These are phyloP conservation scores for Eleginops maclovinus DNA, from an alignment of 2,113 vertebrate species.

Conservation along the genomic window DNA sequence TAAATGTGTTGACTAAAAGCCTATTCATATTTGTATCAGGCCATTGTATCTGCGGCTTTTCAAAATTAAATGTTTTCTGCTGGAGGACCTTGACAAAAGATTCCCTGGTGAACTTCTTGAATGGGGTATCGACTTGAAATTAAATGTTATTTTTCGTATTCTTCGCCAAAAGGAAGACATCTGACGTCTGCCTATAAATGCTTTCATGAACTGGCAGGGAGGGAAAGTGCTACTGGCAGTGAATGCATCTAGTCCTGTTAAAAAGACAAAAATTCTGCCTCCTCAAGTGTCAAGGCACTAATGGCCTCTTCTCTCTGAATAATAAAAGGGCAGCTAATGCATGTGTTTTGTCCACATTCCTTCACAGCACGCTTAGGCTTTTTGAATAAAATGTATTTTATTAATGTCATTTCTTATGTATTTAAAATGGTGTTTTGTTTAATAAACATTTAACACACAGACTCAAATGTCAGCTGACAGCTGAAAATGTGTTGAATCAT, in stretches of 20 bases:
- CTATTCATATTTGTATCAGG: neutral
- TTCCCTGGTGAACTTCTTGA: conserved; percentile 11
- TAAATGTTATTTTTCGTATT: conserved; percentile 11
- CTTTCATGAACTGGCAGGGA: neutral
- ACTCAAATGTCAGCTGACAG: neutral
- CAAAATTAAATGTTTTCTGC: conserved; percentile 9
- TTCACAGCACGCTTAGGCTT: neutral
- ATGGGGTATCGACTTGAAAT: conserved; percentile 7
- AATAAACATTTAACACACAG: neutral
- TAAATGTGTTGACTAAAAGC: conserved; percentile 33
- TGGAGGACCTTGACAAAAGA: conserved; percentile 1
- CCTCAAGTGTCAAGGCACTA: conserved; percentile 17
- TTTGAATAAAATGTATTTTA: neutral
- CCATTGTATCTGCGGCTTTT: conserved; percentile 19
- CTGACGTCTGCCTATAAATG: neutral
- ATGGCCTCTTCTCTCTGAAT: conserved; percentile 13
- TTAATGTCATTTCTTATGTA: no score
- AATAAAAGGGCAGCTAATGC: neutral
- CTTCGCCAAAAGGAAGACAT: conserved; percentile 1
- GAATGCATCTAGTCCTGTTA: conserved; percentile 4
- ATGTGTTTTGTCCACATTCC: neutral
- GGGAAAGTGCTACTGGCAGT: neutral
- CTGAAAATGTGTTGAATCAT: neutral
- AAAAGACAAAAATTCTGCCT: conserved; percentile 11
- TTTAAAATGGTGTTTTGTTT: no score